These are phyloP conservation scores for Eubasilissa regina DNA, from an alignment of 1,140 invertebrate species.

Conservation along the genomic window DNA sequence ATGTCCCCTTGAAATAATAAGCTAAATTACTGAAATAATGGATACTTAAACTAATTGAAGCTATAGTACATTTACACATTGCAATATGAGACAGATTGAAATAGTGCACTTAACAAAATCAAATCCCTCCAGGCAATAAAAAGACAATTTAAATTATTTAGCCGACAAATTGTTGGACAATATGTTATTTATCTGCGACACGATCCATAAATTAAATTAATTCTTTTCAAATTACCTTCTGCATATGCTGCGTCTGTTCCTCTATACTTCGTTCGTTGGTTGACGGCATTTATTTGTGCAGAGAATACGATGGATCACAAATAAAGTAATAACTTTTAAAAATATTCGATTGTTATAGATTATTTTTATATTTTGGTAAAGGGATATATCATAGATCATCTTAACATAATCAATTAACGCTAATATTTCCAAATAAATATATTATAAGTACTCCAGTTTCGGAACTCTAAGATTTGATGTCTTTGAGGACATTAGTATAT, in stretches of 20 bases:
- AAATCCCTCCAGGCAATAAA: slow-evolving; percentile 37
- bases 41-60: neutral
- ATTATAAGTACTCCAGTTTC: no score
- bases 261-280: neutral
- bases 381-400: no score
- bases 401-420: no score
- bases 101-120: neutral
- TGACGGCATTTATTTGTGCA: neutral
- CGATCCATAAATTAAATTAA: slow-evolving; percentile 57
- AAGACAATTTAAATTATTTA: slow-evolving; percentile 37
- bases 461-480: no score
- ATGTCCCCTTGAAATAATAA: no score
- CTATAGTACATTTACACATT: neutral
- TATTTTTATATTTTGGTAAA: no score
- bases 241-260: slow-evolving; percentile 54
- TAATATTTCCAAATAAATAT: no score
- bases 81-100: neutral
- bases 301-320: no score
- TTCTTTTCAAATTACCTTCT: slow-evolving; percentile 54
- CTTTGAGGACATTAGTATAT: no score
- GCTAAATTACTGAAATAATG: no score
- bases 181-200: slow-evolving; percentile 47
- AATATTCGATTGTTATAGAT: no score
- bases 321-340: no score
- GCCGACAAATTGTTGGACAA: slow-evolving; percentile 43